These are phyloP conservation scores for Halichondria panicea DNA, from an alignment of 37 sponge, comb jelly and placozoan genomes.

Conservation along the genomic window DNA sequence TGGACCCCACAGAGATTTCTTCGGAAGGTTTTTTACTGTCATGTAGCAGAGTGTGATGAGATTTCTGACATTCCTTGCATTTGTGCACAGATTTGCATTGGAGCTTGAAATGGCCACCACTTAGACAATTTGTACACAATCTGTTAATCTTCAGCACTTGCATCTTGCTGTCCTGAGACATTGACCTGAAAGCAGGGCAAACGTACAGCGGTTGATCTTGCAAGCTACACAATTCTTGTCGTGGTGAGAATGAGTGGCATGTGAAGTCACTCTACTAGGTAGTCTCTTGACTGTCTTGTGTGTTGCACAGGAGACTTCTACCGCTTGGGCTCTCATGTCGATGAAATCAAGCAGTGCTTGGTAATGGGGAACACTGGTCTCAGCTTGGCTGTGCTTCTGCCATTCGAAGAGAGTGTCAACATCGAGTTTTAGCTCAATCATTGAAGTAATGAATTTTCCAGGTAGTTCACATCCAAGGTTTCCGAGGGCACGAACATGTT, in stretches of 20 bases:
- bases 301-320: constrained; percentile 19
- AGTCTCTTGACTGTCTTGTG: constrained; percentile 9
- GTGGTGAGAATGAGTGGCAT: background rate
- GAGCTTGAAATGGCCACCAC: constrained; percentile 25
- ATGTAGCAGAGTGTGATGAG: constrained; percentile 55
- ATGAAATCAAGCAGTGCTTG: constrained; percentile 42
- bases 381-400: constrained; percentile 45
- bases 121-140: constrained; percentile 28
- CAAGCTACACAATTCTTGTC: constrained; percentile 20
- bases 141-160: constrained; percentile 17
- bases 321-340: constrained; percentile 47
- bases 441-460: constrained; percentile 27
- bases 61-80: constrained; percentile 46
- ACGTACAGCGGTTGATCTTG: constrained; percentile 50
- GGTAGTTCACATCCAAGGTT: constrained; percentile 14
- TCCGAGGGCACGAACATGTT: constrained; percentile 35
- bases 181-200: constrained; percentile 32
- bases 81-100: constrained; percentile 44
- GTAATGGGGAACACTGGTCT: constrained; percentile 23
- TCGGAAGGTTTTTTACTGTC: too few relatives aligned
- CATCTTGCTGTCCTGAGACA: constrained; percentile 29
- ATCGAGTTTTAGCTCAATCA: constrained; percentile 44
- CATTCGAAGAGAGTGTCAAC: constrained; percentile 38
- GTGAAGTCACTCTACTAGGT: constrained; percentile 17
- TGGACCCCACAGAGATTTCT: too few relatives aligned